phyloP scores from a whole-genome alignment of 2,888 invertebrate genomes.

The Acronicta psi region DNA sequence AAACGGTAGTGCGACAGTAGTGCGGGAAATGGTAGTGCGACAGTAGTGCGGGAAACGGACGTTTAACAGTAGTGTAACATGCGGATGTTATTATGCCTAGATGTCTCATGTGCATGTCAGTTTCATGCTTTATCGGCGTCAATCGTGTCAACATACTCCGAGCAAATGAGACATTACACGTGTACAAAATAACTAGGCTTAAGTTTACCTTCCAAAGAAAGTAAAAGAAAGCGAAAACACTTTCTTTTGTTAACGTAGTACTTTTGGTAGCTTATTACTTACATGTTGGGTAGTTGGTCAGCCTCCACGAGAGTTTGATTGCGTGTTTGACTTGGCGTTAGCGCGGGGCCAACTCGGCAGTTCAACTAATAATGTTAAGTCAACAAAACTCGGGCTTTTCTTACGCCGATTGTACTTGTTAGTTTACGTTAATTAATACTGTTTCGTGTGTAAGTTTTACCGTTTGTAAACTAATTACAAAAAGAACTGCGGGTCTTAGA shows the following conservation, averaged over 20 bases:
- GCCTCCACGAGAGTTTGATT: constrained; percentile 49
- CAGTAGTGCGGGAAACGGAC: no score
- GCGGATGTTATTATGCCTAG: no score
- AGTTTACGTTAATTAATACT: constrained; percentile 47
- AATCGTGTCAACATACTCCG: no score
- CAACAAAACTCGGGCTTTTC: constrained; percentile 52
- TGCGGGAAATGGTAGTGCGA: no score
- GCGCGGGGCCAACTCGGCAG: constrained; percentile 45
- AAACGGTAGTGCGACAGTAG: no score
- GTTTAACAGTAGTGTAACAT: no score
- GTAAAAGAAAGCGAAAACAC: background rate
- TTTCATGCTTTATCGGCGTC: no score
- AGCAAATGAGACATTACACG: no score
- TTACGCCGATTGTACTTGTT: constrained; percentile 21
- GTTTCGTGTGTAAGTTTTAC: constrained; percentile 41
- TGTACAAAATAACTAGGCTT: background rate
- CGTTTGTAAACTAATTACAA: constrained; percentile 35
- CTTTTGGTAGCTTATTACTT: constrained; percentile 1
- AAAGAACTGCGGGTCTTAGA: background rate
- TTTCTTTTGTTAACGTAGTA: background rate
- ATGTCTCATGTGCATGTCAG: no score
- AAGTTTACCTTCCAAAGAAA: background rate
- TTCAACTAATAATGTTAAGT: constrained; percentile 62
- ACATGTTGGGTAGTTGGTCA: constrained; percentile 18
- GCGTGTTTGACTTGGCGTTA: constrained; percentile 59